Percentiles rank a stretch among this genome's conserved stretches.
Conservation (phyloP, 2,113 vertebrate genomes). For the Hyaena hyaena region DNA sequence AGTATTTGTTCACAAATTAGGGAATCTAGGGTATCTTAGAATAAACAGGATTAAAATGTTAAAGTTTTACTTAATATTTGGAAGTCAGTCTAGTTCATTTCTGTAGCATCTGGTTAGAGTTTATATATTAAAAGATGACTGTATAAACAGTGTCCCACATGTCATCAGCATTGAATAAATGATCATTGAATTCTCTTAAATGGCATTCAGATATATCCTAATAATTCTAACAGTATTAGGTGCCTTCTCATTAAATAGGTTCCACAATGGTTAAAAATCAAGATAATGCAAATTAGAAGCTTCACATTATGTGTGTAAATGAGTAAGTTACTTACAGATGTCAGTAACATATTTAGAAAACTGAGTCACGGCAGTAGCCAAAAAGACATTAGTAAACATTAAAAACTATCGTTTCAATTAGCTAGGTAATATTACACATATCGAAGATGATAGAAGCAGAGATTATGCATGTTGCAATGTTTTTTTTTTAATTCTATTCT, state of each 20-base stretch:
- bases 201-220: not conserved
- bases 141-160: not conserved
- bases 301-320: not conserved
- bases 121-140: not conserved
- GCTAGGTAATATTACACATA: not conserved
- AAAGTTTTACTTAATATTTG: conserved; percentile 3
- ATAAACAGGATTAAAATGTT: not conserved
- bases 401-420: not conserved
- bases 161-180: not conserved
- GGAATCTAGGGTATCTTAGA: not conserved
- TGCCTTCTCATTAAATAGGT: not conserved
- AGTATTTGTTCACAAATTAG: not conserved
- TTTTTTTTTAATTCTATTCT: not conserved
- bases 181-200: not conserved
- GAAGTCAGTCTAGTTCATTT: conserved; percentile 17
- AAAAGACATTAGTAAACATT: not conserved
- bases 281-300: not conserved
- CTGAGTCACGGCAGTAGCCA: not conserved
- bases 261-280: not conserved
- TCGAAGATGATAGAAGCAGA: not conserved
- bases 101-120: not conserved
- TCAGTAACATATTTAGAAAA: not conserved
- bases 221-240: not conserved
- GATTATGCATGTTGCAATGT: not conserved
- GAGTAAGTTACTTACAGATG: not conserved